Evolutionary conservation across 2,888 invertebrate species (phyloP).

Genomic region (Parasteatoda lunata): DNA sequence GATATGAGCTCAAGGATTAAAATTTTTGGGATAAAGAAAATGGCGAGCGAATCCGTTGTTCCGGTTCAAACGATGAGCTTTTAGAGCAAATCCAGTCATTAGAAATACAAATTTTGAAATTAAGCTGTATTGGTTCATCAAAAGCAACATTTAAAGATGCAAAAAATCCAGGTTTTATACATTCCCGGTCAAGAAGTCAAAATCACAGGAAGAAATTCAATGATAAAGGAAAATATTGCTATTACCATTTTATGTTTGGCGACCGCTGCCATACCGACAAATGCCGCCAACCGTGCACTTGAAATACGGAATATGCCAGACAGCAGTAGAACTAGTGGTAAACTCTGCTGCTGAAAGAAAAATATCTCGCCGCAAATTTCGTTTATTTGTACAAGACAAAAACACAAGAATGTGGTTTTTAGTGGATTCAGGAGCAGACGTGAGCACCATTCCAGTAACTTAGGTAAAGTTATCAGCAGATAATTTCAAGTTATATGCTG

Average conservation of each 20-base stretch:
- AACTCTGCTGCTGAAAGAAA: background rate
- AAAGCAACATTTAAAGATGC: background rate
- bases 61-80: background rate
- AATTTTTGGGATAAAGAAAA: background rate
- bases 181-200: background rate
- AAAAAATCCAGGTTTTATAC: background rate
- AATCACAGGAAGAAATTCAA: background rate
- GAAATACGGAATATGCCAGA: background rate
- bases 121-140: background rate
- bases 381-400: background rate
- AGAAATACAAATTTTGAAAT: background rate
- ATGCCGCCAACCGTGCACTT: background rate
- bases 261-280: background rate
- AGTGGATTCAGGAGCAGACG: too few species aligned
- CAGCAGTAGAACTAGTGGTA: background rate
- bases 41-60: background rate
- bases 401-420: background rate
- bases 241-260: background rate
- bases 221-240: background rate
- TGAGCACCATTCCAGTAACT: background rate
- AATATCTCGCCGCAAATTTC: background rate
- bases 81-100: background rate
- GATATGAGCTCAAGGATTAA: background rate
- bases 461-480: background rate
- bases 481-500: background rate